Evolutionary conservation across 1,140 invertebrate genomes (phyloP), one percentile per base, ranked within the genome.

Genomic region (Limonius californicus): DNA sequence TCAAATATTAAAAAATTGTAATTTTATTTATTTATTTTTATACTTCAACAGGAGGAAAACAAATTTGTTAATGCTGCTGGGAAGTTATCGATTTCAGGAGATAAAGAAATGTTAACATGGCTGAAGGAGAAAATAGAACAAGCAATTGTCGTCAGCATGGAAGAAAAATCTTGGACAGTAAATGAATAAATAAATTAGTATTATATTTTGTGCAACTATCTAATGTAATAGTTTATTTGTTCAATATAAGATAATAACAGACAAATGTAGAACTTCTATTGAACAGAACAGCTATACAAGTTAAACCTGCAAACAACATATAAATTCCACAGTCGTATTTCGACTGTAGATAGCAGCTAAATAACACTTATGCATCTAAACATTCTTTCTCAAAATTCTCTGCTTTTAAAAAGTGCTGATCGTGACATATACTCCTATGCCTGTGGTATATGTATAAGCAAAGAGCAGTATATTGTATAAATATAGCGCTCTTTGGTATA

Each of bases 101-200:
- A 83, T 15, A 85, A 89, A 16, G 79, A 83, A 39, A 79, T 87
- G n/a, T 74, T 90, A 16, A 75, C 79, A 27, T 91, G 89, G 89
- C 72, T 91, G 0, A 83, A 86, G 67, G 79, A 82, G 58, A 88
- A 89, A 79, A 86, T 90, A 43, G 85, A 90, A 72, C 85, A 83
- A 66, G 87, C 87, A 1, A 85, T 91, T 69, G 83, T 89, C 57
- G 75, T 89, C 21, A 85, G 84, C 64, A 85, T 86, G 83, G 82
- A 85, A 74, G 84, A 84, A 56, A 84, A 83, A 70, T 81, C 80
- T 14, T 82, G 78, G 73, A 57, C 72, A 16, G 45, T 73, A 57
- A 63, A 32, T 50, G 53, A 56, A 56, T 61, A 35, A 61, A 56
- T 62, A 56, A 42, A n/a, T n/a, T n/a, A n/a, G n/a, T 55, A 32